phyloP scores from a whole-genome alignment of 2,113 vertebrate species.

The Macaca nemestrina region DNA sequence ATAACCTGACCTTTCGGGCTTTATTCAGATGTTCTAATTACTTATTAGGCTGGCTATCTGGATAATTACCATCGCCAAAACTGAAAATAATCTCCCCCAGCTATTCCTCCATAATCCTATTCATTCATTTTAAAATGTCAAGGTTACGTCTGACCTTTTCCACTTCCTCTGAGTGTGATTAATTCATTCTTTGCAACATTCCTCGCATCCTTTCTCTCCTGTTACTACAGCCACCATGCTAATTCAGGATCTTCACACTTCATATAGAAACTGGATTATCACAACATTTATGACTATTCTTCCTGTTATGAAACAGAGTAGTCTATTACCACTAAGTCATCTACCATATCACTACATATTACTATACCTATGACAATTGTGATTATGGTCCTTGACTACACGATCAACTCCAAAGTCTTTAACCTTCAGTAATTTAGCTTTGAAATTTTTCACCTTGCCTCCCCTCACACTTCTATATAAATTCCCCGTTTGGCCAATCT shows the following conservation, averaged over 20 bases:
- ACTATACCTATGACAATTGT: not conserved
- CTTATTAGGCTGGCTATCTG: not conserved
- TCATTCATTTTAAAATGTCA: slow-evolving; percentile 14
- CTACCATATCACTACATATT: not conserved
- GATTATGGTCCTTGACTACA: not conserved
- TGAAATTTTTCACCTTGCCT: not conserved
- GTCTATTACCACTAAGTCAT: not conserved
- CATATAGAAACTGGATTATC: not conserved
- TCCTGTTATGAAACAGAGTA: not conserved
- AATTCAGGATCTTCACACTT: not conserved
- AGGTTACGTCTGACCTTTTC: not conserved
- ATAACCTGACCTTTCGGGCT: not conserved
- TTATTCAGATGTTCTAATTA: slow-evolving; percentile 20
- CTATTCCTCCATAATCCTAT: not conserved
- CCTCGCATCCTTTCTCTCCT: not conserved
- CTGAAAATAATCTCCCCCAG: not conserved
- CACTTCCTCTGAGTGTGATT: not conserved
- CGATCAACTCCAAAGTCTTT: not conserved
- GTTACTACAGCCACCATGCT: not conserved
- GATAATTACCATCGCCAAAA: not conserved
- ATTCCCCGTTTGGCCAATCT: not conserved
- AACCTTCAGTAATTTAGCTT: not conserved
- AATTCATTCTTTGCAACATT: not conserved
- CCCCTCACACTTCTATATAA: not conserved
- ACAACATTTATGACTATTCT: not conserved